These are phyloP conservation scores for Phycodurus eques DNA, from an alignment of 2,113 vertebrate genomes.

Conservation along the genomic window DNA sequence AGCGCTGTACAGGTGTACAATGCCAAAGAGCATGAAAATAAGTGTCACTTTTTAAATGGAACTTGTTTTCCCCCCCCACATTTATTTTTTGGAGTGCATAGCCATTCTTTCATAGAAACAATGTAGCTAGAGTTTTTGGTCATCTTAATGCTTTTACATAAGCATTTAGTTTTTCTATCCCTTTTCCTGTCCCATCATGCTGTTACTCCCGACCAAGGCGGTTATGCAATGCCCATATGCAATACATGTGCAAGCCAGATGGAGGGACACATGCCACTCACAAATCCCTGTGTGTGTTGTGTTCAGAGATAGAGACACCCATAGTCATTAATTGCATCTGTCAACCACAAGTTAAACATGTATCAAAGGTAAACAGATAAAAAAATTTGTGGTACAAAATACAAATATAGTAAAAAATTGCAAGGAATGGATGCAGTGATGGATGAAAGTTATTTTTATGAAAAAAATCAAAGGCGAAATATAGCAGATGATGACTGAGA, in stretches of 20 bases:
- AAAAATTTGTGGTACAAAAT: not conserved
- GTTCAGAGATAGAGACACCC: not conserved
- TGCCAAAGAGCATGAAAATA: too few relatives aligned
- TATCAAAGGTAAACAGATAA: not conserved
- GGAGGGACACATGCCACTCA: constrained; percentile 55
- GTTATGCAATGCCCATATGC: constrained; percentile 56
- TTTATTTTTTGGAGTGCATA: not conserved
- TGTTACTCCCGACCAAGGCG: constrained; percentile 19
- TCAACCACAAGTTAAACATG: constrained; percentile 21
- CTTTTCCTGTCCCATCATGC: constrained; percentile 45
- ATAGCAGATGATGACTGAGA: constrained; percentile 1
- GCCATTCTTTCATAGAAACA: constrained; percentile 12
- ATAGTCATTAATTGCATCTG: constrained; percentile 6
- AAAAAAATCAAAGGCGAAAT: not conserved
- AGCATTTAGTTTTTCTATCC: constrained; percentile 42
- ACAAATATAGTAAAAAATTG: not conserved
- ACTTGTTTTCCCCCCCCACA: not conserved
- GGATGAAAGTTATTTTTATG: not conserved
- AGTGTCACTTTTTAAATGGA: too few relatives aligned
- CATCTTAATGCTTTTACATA: constrained; percentile 66
- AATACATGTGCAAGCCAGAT: constrained; percentile 53
- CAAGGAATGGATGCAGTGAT: not conserved
- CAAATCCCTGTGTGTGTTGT: constrained; percentile 42
- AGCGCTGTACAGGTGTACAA: too few relatives aligned
- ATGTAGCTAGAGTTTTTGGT: constrained; percentile 22